Evolutionary conservation across 1,140 invertebrate genomes (phyloP).

Genomic region (Cherax destructor): DNA sequence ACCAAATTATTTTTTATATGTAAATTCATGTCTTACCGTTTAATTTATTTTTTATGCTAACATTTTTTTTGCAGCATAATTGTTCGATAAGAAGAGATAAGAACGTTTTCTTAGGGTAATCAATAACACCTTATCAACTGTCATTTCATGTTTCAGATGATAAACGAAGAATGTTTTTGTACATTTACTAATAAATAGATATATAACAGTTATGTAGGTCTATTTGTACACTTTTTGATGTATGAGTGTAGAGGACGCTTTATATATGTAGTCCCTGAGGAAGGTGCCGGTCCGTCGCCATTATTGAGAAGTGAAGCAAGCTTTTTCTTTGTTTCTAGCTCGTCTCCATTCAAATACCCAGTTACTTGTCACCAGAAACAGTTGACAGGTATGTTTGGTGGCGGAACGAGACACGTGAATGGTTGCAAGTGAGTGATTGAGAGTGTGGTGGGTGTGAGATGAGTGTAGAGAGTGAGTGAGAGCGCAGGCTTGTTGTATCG

Average conservation of each 20-base stretch:
- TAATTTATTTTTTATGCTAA: too few relatives aligned
- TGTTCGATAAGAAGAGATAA: too few relatives aligned
- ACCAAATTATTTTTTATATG: too few relatives aligned
- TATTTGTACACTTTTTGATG: too few relatives aligned
- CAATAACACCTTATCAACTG: too few relatives aligned
- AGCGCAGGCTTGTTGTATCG: conserved; percentile 11
- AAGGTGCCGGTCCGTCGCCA: neutral
- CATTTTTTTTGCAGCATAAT: too few relatives aligned
- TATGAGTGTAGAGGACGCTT: neutral
- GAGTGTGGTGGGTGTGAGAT: neutral
- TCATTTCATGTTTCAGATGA: too few relatives aligned
- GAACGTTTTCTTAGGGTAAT: too few relatives aligned
- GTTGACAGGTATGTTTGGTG: neutral
- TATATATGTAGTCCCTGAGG: neutral
- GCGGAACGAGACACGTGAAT: neutral
- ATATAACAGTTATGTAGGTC: too few relatives aligned
- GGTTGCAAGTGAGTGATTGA: neutral
- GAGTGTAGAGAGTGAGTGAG: neutral
- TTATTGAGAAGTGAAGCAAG: neutral
- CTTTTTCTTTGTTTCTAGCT: neutral
- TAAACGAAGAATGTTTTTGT: too few relatives aligned
- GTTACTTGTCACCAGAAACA: neutral
- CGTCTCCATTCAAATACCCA: neutral
- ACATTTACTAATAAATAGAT: too few relatives aligned
- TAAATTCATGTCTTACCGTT: too few relatives aligned